These are phyloP conservation scores for Galemys pyrenaicus DNA, from an alignment of 2,113 vertebrate genomes.

Conservation along the genomic window DNA sequence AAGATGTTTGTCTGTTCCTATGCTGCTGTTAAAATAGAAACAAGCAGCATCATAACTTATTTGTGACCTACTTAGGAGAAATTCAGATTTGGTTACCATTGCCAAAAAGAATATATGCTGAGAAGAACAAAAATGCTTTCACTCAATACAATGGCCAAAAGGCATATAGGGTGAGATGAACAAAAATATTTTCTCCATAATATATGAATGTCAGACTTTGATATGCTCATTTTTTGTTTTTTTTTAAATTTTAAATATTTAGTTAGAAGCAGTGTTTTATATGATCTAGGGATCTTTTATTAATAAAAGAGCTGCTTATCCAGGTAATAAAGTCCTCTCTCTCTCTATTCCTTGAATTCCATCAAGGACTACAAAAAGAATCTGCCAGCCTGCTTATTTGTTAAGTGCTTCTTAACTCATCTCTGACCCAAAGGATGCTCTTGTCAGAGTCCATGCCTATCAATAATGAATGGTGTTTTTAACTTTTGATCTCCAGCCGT, in stretches of 20 bases:
- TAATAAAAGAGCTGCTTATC: constrained; percentile 66
- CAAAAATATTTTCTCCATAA: constrained; percentile 28
- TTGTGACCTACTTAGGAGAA: constrained; percentile 85
- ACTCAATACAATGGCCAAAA: constrained; percentile 67
- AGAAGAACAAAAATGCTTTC: constrained; percentile 66
- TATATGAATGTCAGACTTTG: constrained; percentile 39
- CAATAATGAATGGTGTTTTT: constrained; percentile 62
- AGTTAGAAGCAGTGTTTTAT: constrained; percentile 66
- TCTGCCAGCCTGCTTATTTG: constrained; percentile 13
- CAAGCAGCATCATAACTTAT: constrained; percentile 79
- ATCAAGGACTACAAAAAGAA: constrained; percentile 56
- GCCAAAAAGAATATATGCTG: constrained; percentile 77
- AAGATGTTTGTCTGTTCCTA: constrained; percentile 55
- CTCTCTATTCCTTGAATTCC: background rate
- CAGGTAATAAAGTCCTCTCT: constrained; percentile 40
- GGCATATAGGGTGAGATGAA: constrained; percentile 75
- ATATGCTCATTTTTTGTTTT: constrained; percentile 44
- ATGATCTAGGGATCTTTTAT: constrained; percentile 69
- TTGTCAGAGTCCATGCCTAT: background rate
- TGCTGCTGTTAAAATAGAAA: constrained; percentile 75
- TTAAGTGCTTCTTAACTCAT: constrained; percentile 35
- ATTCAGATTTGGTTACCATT: constrained; percentile 76
- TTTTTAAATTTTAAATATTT: constrained; percentile 67
- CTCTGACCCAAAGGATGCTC: constrained; percentile 47
- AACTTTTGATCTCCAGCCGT: constrained; percentile 31